phyloP scores from a whole-genome alignment of 2,113 vertebrate species.

The Siphamia tubifer region DNA sequence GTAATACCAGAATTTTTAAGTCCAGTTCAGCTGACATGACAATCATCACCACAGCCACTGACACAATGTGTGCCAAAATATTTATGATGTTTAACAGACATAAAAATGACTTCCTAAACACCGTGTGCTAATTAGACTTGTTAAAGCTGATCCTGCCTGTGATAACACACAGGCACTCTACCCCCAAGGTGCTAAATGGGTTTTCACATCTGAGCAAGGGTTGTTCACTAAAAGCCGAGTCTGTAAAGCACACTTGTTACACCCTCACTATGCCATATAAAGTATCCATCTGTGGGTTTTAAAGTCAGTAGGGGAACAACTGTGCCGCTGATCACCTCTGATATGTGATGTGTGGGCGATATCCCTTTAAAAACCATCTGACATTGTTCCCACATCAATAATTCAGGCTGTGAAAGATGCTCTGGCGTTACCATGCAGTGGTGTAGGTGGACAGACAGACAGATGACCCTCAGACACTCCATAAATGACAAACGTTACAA shows the following conservation, averaged over 20 bases:
- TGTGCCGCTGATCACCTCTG: conserved; percentile 1
- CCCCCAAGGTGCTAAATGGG: conserved; percentile 44
- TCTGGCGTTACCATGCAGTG: neutral
- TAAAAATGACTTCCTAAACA: conserved; percentile 38
- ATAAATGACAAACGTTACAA: too few relatives aligned
- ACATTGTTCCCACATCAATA: neutral
- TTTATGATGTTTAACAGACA: conserved; percentile 34
- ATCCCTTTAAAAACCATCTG: conserved; percentile 21
- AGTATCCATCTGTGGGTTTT: conserved; percentile 40
- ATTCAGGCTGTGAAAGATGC: neutral
- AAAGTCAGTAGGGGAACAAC: conserved; percentile 4
- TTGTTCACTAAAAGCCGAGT: conserved; percentile 39
- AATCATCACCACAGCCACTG: neutral
- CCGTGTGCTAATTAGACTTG: conserved; percentile 62
- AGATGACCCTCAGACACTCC: too few relatives aligned
- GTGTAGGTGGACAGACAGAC: too few relatives aligned
- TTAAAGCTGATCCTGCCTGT: conserved; percentile 59
- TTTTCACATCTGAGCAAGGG: conserved; percentile 35
- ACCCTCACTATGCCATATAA: conserved; percentile 3
- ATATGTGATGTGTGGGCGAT: neutral
- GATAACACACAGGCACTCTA: conserved; percentile 32
- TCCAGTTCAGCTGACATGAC: neutral
- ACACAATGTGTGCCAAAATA: conserved; percentile 12
- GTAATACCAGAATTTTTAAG: neutral
- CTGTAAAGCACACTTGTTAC: conserved; percentile 39